phyloP scores from a whole-genome alignment of 2,888 invertebrate species.

The Pseudoips prasinana region DNA sequence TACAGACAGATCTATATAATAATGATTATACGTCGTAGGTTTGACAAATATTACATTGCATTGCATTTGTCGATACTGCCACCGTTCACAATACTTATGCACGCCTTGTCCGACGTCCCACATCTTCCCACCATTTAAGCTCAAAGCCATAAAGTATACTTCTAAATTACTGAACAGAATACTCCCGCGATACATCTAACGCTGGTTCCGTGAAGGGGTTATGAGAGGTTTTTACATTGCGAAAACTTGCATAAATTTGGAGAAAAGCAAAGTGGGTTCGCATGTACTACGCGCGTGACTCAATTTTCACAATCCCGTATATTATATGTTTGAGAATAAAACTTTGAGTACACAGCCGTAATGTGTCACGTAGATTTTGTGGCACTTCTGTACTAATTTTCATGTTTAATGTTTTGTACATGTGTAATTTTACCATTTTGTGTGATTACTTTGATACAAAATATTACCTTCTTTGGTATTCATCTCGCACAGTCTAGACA shows the following conservation, averaged over 20 bases:
- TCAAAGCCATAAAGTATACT: too few relatives aligned
- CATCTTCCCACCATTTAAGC: too few relatives aligned
- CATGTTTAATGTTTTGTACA: conserved; percentile 7
- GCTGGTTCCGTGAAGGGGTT: conserved; percentile 27
- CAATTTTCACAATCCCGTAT: conserved; percentile 44
- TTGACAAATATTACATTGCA: too few relatives aligned
- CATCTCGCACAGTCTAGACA: too few relatives aligned
- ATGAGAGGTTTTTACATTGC: conserved; percentile 37
- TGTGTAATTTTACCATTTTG: neutral
- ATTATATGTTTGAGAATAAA: conserved; percentile 27
- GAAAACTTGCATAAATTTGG: conserved; percentile 66
- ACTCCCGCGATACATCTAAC: conserved; percentile 10
- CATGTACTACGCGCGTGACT: conserved; percentile 65
- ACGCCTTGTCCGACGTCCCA: too few relatives aligned
- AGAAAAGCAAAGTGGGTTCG: conserved; percentile 65
- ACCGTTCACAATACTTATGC: too few relatives aligned
- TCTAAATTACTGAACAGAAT: conserved; percentile 6
- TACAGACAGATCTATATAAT: too few relatives aligned
- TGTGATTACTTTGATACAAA: too few relatives aligned
- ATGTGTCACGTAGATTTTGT: conserved; percentile 34
- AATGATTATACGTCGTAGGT: too few relatives aligned
- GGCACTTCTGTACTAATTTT: conserved; percentile 20
- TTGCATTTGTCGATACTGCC: too few relatives aligned
- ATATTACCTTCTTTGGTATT: too few relatives aligned
- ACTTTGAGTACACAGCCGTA: conserved; percentile 24